Evolutionary conservation across 2,113 vertebrate genomes (phyloP).

Genomic region (Micronycteris hirsuta): DNA sequence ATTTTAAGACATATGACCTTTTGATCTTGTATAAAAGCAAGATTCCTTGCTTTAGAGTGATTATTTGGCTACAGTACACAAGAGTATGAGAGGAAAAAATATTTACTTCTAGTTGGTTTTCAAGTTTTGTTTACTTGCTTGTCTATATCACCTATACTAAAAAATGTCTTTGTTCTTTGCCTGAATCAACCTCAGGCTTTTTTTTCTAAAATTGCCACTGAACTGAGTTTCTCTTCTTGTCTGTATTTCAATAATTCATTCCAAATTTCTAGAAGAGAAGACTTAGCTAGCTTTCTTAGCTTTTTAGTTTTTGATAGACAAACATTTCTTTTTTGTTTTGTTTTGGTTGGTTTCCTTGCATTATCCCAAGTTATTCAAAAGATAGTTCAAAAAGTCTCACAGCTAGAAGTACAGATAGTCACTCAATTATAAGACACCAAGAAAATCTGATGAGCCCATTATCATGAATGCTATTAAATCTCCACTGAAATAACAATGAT

Average conservation of each 20-base stretch:
- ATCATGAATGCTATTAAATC: slow-evolving; percentile 22
- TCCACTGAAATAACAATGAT: background rate
- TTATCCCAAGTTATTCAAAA: slow-evolving; percentile 2
- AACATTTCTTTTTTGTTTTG: background rate
- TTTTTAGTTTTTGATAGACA: slow-evolving; percentile 41
- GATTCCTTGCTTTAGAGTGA: slow-evolving; percentile 48
- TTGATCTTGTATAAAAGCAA: slow-evolving; percentile 66
- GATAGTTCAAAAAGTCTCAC: slow-evolving; percentile 13
- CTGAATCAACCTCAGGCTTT: slow-evolving; percentile 35
- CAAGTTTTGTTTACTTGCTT: slow-evolving; percentile 64
- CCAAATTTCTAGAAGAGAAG: slow-evolving; percentile 51
- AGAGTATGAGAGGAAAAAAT: slow-evolving; percentile 24
- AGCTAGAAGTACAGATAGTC: background rate
- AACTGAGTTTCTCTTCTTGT: slow-evolving; percentile 34
- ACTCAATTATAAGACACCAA: background rate
- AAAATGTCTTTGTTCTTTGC: slow-evolving; percentile 43
- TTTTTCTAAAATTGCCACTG: background rate
- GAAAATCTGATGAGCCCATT: background rate
- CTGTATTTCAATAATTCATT: slow-evolving; percentile 49
- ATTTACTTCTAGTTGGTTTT: slow-evolving; percentile 22
- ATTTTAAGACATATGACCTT: slow-evolving; percentile 75
- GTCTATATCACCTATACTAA: slow-evolving; percentile 46
- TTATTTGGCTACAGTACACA: slow-evolving; percentile 60
- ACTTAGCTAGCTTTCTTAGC: slow-evolving; percentile 6
- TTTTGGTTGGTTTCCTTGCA: background rate